Evolutionary conservation across 1,140 invertebrate species (phyloP).

Genomic region (Drosophila rhopaloa): DNA sequence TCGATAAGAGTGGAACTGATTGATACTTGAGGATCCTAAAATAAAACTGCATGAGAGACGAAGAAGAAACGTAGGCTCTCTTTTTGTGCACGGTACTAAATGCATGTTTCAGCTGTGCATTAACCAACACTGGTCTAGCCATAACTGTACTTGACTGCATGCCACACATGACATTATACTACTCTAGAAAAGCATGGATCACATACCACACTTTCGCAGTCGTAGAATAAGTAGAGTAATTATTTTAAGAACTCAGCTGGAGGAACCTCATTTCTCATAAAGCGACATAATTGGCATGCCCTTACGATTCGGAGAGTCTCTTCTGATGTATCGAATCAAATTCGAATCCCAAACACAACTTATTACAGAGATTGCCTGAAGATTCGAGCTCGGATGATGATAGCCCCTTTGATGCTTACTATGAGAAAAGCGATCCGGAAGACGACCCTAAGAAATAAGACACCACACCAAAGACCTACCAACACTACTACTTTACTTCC

Average conservation of each 20-base stretch:
- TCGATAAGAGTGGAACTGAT: slow-evolving; percentile 12
- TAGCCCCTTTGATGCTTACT: slow-evolving; percentile 82
- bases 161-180: slow-evolving; percentile 19
- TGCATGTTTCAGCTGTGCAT: slow-evolving; percentile 39
- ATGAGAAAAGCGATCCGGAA: slow-evolving; percentile 80
- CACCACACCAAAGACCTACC: slow-evolving; percentile 17
- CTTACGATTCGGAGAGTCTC: slow-evolving; percentile 1
- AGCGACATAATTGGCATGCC: slow-evolving; percentile 48
- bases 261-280: slow-evolving; percentile 39
- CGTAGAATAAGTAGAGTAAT: slow-evolving; percentile 19
- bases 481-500: slow-evolving; percentile 34
- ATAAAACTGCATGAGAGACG: slow-evolving; percentile 11
- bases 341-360: slow-evolving; percentile 55
- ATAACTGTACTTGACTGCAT: slow-evolving; percentile 46
- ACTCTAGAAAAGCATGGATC: slow-evolving; percentile 27
- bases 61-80: slow-evolving; percentile 25
- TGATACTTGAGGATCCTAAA: slow-evolving; percentile 23
- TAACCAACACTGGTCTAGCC: slow-evolving; percentile 36
- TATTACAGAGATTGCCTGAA: slow-evolving; percentile 82
- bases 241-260: slow-evolving; percentile 48
- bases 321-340: slow-evolving; percentile 21
- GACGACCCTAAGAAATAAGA: slow-evolving; percentile 72
- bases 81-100: slow-evolving; percentile 35
- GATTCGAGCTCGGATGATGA: slow-evolving; percentile 83
- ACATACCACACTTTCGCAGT: slow-evolving; percentile 1